Evolutionary conservation across 2,888 invertebrate species (phyloP).

Genomic region (Andrena haemorrhoa): DNA sequence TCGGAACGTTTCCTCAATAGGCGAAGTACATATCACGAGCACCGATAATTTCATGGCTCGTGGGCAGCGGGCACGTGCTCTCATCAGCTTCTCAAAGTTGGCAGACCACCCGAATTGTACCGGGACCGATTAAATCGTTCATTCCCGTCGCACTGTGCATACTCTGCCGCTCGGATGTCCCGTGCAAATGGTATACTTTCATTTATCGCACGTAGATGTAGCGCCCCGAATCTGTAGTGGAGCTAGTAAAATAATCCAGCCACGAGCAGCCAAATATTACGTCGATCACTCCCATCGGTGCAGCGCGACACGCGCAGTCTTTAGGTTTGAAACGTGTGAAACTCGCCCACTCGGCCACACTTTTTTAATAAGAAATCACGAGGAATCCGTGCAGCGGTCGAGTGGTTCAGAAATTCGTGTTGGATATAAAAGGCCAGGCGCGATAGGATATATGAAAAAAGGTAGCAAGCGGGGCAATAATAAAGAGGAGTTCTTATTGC

Average conservation of each 20-base stretch:
- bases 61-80: conserved; percentile 66
- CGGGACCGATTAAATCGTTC: conserved; percentile 69
- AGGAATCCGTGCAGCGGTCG: not conserved
- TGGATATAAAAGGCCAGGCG: conserved; percentile 20
- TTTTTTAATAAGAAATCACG: not conserved
- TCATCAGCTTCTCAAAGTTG: conserved; percentile 71
- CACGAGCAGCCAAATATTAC: not conserved
- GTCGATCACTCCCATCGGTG: not conserved
- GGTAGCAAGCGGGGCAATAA: conserved; percentile 20
- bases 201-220: conserved; percentile 39
- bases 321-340: no score
- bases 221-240: not conserved
- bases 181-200: conserved; percentile 51
- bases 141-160: conserved; percentile 52
- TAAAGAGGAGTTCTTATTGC: conserved; percentile 66
- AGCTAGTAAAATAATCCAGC: not conserved
- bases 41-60: conserved; percentile 70
- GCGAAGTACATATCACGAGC: conserved; percentile 62
- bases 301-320: not conserved
- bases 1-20: conserved; percentile 59
- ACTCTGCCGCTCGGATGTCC: conserved; percentile 35
- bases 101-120: conserved; percentile 68
- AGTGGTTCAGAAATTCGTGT: not conserved
- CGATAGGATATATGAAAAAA: not conserved
- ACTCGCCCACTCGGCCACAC: not conserved